phyloP scores from a whole-genome alignment of 2,888 invertebrate species.

The Eupithecia subumbrata region DNA sequence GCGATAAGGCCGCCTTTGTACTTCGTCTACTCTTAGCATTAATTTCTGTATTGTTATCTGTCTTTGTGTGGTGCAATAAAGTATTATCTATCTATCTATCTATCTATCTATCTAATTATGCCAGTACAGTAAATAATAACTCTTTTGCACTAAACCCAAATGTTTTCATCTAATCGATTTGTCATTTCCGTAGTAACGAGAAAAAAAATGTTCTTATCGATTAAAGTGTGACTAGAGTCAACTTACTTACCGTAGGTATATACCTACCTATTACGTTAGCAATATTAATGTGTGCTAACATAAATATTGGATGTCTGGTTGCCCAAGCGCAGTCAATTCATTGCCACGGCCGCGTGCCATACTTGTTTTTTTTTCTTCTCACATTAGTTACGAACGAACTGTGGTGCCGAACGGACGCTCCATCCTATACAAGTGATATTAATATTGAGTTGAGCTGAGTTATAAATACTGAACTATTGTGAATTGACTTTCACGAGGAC shows the following conservation, averaged over 20 bases:
- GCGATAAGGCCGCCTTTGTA: no score
- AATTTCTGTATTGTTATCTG: no score
- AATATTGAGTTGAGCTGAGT: slow-evolving; percentile 24
- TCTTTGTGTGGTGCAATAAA: no score
- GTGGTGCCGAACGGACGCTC: slow-evolving; percentile 48
- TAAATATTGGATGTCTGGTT: slow-evolving; percentile 51
- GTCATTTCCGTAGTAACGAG: not conserved
- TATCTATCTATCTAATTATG: no score
- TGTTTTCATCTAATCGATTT: not conserved
- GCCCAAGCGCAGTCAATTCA: slow-evolving; percentile 55
- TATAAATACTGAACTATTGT: slow-evolving; percentile 18
- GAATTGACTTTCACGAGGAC: slow-evolving; percentile 15
- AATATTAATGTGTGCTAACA: slow-evolving; percentile 37
- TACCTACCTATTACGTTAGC: slow-evolving; percentile 16
- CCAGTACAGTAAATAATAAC: not conserved
- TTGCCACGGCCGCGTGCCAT: slow-evolving; percentile 57
- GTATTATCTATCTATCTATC: no score
- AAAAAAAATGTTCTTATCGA: slow-evolving; percentile 6
- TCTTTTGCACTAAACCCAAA: not conserved
- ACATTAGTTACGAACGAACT: slow-evolving; percentile 52
- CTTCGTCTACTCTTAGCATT: no score
- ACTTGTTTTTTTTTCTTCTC: slow-evolving; percentile 41
- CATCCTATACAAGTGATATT: slow-evolving; percentile 32
- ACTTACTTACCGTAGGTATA: not conserved
- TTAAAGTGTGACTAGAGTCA: slow-evolving; percentile 5